Base-by-base conservation (phyloP, 37 sponge, comb jelly and placozoan genomes). In the Oopsacas minuta region DNA sequence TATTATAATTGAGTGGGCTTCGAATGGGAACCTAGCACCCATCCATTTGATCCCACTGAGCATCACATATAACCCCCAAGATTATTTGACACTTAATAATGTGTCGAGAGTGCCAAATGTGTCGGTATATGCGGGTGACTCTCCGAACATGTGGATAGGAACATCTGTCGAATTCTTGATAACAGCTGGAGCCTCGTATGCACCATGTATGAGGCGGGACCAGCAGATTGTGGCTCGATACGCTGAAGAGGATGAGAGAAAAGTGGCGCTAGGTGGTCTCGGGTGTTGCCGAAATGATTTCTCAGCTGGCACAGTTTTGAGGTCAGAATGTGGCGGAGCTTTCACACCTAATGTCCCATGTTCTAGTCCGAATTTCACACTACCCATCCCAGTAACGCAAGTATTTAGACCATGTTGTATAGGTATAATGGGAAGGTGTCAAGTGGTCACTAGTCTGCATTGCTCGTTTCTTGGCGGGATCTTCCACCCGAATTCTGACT, bases 131-230 rank as follows among this genome's bases (percentile, higher is more conserved):
- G 85, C 75, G 28, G 75, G 39, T 37, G 83, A 42, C 0, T 52
- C 86, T 17, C 38, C 88, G 28, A 97, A 97, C 88, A 81, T 92
- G 51, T 97, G 97, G 97, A 90, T 94, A 38, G 97, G 97, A 0
- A 88, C 92, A 0, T 53, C 85, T 7, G 85, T 87, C n/a, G 49
- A 36, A 37, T 46, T 86, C 52, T 88, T 97, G 25, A 92, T 97
- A 39, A 83, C 81, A n/a, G 39, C 88, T 36, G 94, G 97, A 0
- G 94, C 94, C 1, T 91, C 92, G 86, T 97, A 92, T 81, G 92
- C 93, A 23, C 97, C 97, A 0, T 97, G 97, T 39, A 97, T 97
- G 97, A 86, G 97, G 0, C 86, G 52, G 17, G 97, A 97, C 83
- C 88, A 86, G 85, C 87, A 83, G 51, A 94, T 97, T 32, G 37